phyloP scores from a whole-genome alignment of 2,113 vertebrate species.

The Lathamus discolor region DNA sequence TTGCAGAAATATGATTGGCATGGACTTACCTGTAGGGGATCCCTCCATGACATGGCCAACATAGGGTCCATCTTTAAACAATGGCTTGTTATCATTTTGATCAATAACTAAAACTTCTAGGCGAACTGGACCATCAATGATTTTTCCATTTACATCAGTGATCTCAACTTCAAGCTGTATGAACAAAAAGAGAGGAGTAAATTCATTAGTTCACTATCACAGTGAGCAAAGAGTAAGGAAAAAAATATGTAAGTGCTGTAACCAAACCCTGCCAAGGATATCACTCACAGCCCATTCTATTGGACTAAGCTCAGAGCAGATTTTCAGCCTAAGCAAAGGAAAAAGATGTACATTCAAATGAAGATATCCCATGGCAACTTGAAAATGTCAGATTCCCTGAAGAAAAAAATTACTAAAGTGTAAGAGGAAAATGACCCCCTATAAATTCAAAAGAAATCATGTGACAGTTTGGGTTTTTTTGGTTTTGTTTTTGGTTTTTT shows the following conservation, averaged over 20 bases:
- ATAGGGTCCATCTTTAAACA: constrained; percentile 91
- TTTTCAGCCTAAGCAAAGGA: neutral
- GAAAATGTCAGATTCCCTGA: constrained; percentile 10
- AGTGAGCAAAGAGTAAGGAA: neutral
- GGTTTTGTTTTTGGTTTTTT: neutral
- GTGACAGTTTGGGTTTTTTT: neutral
- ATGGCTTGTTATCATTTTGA: constrained; percentile 95
- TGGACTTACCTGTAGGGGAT: constrained; percentile 87
- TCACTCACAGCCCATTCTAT: neutral
- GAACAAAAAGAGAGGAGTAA: neutral
- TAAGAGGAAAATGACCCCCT: fast-evolving
- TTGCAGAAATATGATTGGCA: fast-evolving
- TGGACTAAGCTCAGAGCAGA: neutral
- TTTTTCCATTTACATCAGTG: constrained; percentile 81
- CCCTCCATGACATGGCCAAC: constrained; percentile 92
- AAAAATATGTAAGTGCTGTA: neutral
- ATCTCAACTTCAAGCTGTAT: constrained; percentile 89
- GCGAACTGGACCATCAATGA: constrained; percentile 83
- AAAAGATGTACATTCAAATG: neutral
- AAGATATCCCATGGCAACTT: neutral
- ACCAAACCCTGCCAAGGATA: neutral
- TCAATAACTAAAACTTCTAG: constrained; percentile 89
- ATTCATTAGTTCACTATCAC: neutral
- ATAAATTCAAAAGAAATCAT: neutral
- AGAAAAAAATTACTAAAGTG: neutral